Evolutionary conservation across 2,113 vertebrate species (phyloP).

Genomic region (Electrona antarctica): DNA sequence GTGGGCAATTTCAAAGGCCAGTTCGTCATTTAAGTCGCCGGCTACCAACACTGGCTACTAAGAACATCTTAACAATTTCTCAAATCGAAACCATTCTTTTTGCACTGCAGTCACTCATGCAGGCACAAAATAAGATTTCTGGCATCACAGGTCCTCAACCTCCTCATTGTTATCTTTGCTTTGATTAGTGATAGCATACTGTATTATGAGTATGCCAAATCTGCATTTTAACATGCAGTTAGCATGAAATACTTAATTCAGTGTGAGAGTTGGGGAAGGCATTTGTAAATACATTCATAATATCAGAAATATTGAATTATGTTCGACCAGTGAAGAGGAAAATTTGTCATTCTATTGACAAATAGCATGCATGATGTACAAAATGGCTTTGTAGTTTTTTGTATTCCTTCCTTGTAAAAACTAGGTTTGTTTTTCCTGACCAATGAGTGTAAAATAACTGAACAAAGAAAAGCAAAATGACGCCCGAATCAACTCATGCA

Average conservation of each 20-base stretch:
- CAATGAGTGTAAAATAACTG: no score
- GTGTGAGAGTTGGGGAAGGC: not conserved
- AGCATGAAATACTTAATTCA: not conserved
- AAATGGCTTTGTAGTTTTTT: no score
- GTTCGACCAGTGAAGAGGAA: no score
- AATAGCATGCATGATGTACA: no score
- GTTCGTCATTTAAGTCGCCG: not conserved
- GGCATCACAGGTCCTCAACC: no score
- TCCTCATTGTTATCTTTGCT: no score
- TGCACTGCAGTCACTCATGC: not conserved
- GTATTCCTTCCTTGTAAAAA: no score
- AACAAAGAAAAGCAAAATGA: no score
- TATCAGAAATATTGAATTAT: not conserved
- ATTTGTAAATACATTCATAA: not conserved
- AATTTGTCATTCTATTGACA: no score
- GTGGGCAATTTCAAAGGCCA: not conserved
- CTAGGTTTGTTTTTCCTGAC: no score
- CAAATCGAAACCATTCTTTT: not conserved
- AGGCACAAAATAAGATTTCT: not conserved
- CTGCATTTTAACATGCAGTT: not conserved
- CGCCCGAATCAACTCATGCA: not conserved
- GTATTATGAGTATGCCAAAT: not conserved
- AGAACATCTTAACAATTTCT: not conserved
- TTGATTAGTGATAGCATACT: not conserved
- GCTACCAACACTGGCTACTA: constrained; percentile 7